These are phyloP conservation scores for Machimus atricapillus DNA, from an alignment of 2,888 invertebrate genomes.

Conservation along the genomic window DNA sequence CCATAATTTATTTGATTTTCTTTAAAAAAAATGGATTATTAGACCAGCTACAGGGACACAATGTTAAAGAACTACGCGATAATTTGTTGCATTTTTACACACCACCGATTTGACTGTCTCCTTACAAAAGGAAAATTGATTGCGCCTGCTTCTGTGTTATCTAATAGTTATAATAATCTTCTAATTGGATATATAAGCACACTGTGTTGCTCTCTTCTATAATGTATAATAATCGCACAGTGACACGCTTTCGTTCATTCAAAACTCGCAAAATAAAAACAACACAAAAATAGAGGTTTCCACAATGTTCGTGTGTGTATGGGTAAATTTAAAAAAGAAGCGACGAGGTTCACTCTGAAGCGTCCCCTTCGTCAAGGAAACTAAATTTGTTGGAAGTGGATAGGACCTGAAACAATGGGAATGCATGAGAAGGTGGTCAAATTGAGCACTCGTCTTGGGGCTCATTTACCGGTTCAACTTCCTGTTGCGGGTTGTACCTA, in stretches of 20 bases:
- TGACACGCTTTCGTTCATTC: slow-evolving; percentile 23
- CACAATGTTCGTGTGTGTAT: not conserved
- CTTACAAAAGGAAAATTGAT: slow-evolving; percentile 26
- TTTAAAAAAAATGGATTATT: slow-evolving; percentile 16
- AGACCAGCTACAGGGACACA: not conserved
- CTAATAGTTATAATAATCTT: slow-evolving; percentile 8
- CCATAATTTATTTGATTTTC: slow-evolving; percentile 9
- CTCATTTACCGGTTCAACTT: slow-evolving; percentile 68
- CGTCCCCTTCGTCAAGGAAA: slow-evolving; percentile 73
- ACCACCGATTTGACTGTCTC: slow-evolving; percentile 7
- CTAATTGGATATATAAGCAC: slow-evolving; percentile 24
- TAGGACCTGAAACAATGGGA: slow-evolving; percentile 68
- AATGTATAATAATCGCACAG: slow-evolving; percentile 29
- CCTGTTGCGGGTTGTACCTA: slow-evolving; percentile 74
- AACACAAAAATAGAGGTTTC: slow-evolving; percentile 23
- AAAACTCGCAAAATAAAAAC: slow-evolving; percentile 34
- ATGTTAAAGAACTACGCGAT: not conserved
- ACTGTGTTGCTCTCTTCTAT: slow-evolving; percentile 19
- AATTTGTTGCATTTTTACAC: slow-evolving; percentile 12
- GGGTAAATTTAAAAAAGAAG: slow-evolving; percentile 20
- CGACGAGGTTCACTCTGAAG: slow-evolving; percentile 50
- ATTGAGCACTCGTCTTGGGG: not conserved
- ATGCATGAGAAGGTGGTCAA: not conserved
- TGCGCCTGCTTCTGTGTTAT: not conserved
- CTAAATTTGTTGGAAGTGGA: slow-evolving; percentile 80